Base-by-base conservation (phyloP, 1,140 invertebrate species). In the Aphis gossypii region DNA sequence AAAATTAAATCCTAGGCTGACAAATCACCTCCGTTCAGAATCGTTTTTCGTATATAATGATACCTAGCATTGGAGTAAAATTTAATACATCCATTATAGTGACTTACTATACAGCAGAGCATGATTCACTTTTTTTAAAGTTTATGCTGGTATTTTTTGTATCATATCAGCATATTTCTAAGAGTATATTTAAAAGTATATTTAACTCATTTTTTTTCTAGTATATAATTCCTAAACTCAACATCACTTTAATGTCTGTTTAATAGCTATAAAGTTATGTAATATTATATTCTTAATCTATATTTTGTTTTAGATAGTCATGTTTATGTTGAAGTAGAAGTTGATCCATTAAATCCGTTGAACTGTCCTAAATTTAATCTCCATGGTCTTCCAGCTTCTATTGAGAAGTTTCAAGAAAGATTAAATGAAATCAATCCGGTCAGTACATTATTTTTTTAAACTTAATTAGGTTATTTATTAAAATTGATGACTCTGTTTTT, bases 341-440 rank as follows among this genome's bases (percentile, higher is more conserved):
- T 93, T 9, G 48, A 93, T 86, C 76, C 76, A 41, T 51, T 84
- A 3, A 54, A 84, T 54, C 48, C 68, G 2, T 8, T 38, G 6
- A 51, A 23, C 23, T 93, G 68, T 41, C 91, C 91, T 25, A 54
- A 51, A 54, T 83, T 93, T 84, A 14, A 93, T 30, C 25, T 93
- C 25, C n/a, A 54, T 38, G 91, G 91, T 30, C 48, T 0, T 18
- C 14, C 46, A 38, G 46, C 51, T 30, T 46, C n/a, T 35, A 93
- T 38, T 25, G n/a, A 93, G 7, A 93, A 93, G 6, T 93, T 93
- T 56, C 76, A 93, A 84, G 2, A 51, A 48, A 54, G 82, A 93
- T 48, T 93, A 83, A 83, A 93, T 84, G n/a, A 93, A 38, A 51
- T 93, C 11, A 23, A 92, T 82, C 90, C 90, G 82, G 90, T 92